Conservation (phyloP, 2,797 vertebrate genomes). For the Molossus molossus region DNA sequence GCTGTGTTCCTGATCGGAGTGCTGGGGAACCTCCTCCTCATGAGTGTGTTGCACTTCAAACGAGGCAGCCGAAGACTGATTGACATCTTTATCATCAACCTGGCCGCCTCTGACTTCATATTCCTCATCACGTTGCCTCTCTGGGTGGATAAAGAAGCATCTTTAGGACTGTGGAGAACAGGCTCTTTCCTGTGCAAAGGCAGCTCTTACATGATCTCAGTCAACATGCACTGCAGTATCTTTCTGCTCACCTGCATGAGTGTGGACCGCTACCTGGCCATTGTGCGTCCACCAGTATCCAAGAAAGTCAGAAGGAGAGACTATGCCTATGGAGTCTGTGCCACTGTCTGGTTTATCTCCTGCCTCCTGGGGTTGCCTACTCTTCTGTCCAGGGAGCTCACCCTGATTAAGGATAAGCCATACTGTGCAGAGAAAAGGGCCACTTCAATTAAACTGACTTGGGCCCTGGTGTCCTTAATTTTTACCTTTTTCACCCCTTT, state of each 20-base stretch:
- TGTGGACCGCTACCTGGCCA: constrained; percentile 90
- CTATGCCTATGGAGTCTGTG: constrained; percentile 82
- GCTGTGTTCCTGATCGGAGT: constrained; percentile 89
- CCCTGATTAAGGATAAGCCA: constrained; percentile 74
- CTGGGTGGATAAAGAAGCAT: constrained; percentile 90
- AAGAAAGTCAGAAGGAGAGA: constrained; percentile 86
- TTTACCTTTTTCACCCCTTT: constrained; percentile 90
- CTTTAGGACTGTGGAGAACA: constrained; percentile 86
- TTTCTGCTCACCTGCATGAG: constrained; percentile 92
- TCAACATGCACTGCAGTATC: constrained; percentile 92
- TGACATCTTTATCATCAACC: constrained; percentile 90
- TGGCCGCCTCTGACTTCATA: constrained; percentile 90
- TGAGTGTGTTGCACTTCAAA: constrained; percentile 87
- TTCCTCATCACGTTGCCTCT: constrained; percentile 91
- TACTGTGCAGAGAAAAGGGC: constrained; percentile 84
- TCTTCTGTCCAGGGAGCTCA: constrained; percentile 87
- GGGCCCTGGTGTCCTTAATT: constrained; percentile 85
- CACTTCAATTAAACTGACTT: constrained; percentile 72
- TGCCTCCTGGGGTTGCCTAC: constrained; percentile 89
- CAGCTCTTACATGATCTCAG: constrained; percentile 90
- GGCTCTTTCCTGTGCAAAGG: constrained; percentile 90
- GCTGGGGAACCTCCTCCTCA: constrained; percentile 87
- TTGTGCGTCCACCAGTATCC: constrained; percentile 83
- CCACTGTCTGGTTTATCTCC: constrained; percentile 88
- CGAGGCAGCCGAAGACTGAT: constrained; percentile 86